Evolutionary conservation across 1,140 invertebrate species (phyloP).

Genomic region (Pseudomyrmex dendroicus): DNA sequence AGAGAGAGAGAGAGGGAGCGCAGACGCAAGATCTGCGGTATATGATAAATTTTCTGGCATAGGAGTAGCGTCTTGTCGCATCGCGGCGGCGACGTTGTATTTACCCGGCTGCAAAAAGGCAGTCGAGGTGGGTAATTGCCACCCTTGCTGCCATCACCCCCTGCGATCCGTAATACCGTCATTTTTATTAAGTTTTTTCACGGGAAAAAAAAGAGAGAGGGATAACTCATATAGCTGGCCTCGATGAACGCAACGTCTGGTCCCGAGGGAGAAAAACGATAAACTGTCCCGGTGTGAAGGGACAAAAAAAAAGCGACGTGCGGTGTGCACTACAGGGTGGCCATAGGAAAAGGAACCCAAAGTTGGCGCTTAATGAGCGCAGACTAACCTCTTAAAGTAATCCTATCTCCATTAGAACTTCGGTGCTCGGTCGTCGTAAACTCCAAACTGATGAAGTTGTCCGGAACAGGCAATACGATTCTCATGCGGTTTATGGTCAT

Average conservation of each 20-base stretch:
- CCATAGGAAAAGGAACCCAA: conserved; percentile 12
- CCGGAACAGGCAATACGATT: conserved; percentile 10
- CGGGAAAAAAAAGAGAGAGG: background rate
- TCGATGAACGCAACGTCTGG: conserved; percentile 39
- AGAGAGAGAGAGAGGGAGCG: too few relatives aligned
- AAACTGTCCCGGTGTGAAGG: conserved; percentile 46
- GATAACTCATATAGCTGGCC: conserved; percentile 35
- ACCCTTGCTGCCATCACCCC: conserved; percentile 29
- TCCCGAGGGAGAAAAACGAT: conserved; percentile 56
- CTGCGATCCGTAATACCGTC: conserved; percentile 64
- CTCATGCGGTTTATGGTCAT: conserved; percentile 14
- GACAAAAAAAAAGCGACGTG: conserved; percentile 38
- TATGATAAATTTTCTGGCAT: conserved; percentile 57
- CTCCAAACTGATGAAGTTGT: conserved; percentile 37
- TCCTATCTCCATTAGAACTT: conserved; percentile 38
- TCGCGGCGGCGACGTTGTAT: conserved; percentile 57
- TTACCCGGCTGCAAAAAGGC: conserved; percentile 59
- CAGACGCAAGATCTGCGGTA: too few relatives aligned
- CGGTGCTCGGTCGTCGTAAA: conserved; percentile 9
- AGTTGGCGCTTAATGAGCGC: conserved; percentile 45
- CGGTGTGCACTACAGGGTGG: background rate
- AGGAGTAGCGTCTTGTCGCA: conserved; percentile 48
- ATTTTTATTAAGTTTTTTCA: conserved; percentile 75
- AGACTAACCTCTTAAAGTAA: conserved; percentile 14
- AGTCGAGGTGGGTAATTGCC: conserved; percentile 68